Conservation (phyloP, 2,888 invertebrate species). For the Apamea epomidion region DNA sequence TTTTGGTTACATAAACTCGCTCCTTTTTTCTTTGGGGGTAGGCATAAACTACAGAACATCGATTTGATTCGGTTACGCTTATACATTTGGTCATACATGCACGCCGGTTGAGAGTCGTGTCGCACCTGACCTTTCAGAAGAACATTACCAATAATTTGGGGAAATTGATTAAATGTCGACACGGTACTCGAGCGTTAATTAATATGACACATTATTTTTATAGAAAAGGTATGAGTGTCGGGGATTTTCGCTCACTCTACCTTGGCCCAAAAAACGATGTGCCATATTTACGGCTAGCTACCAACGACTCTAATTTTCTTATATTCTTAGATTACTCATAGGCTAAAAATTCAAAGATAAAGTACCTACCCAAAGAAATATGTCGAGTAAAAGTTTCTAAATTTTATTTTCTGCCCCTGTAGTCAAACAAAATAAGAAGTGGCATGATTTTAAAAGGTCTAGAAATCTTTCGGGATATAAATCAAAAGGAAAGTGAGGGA, state of each 20-base stretch:
- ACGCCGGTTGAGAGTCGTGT: too few species aligned
- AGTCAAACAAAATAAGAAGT: constrained; percentile 28
- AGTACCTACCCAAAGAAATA: neutral
- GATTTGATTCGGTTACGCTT: too few species aligned
- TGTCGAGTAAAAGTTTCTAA: constrained; percentile 7
- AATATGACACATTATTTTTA: neutral
- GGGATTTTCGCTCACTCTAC: neutral
- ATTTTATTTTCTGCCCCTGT: neutral
- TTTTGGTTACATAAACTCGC: too few species aligned
- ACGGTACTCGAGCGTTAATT: too few species aligned
- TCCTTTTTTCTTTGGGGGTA: too few species aligned
- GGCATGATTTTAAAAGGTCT: constrained; percentile 10
- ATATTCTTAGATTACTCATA: neutral
- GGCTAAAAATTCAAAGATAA: neutral
- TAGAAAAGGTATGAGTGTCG: neutral
- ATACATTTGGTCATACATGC: too few species aligned
- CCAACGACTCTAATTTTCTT: neutral
- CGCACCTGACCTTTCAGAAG: too few species aligned
- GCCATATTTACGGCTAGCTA: neutral
- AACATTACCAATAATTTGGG: too few species aligned
- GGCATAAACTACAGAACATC: too few species aligned
- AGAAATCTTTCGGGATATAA: too few species aligned
- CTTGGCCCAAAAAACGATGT: neutral
- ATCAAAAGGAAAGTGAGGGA: neutral
- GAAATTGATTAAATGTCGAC: too few species aligned